Evolutionary conservation across 2,797 vertebrate genomes (phyloP), one percentile per base, ranked within the genome.

Genomic region (Graptemys geographica): DNA sequence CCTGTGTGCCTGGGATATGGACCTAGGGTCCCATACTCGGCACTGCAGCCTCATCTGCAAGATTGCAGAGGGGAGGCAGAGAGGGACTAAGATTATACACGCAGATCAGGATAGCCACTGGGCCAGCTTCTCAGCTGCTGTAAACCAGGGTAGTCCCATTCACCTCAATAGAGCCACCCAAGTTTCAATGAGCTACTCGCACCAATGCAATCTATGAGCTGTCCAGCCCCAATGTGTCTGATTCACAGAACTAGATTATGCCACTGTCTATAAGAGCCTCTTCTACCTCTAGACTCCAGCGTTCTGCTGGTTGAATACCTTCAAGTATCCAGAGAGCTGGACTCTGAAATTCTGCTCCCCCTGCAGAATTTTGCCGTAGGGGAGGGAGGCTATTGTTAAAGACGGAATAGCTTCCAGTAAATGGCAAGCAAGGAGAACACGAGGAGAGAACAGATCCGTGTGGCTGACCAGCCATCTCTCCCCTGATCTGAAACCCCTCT

Each of bases 391-490:
- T 91, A n/a, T 59, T 93, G n/a, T 23, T 41, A 37, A 41, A 72
- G 37, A 21, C 1, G 11, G 69, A 72, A 9, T 23, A 72, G n/a
- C 49, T 81, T 79, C 81, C 81, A 69, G 51, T 88, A 82, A 56
- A 37, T 33, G 95, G 93, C 87, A 44, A 47, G 21, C 41, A 62
- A 81, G 72, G 74, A 93, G 87, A 76, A 83, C 53, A 49, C 62
- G 49, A 86, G 92, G 91, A 86, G 84, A 16, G 37, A 83, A 95
- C 88, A 72, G 92, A 57, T 6, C 1, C 57, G 59, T 84, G 89
- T 69, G 83, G 88, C 86, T 83, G 82, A 87, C 57, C 52, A 83
- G 82, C 78, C 78, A 51, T 93, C 72, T 44, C 41, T 44, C 72
- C 41, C 12, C 41, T 27, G 19, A 69, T 69, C 33, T 19, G 16